A percentile compares a stretch with the other conserved stretches of the same genome.
Conservation (phyloP, 2,113 vertebrate species). For the Lynx canadensis region DNA sequence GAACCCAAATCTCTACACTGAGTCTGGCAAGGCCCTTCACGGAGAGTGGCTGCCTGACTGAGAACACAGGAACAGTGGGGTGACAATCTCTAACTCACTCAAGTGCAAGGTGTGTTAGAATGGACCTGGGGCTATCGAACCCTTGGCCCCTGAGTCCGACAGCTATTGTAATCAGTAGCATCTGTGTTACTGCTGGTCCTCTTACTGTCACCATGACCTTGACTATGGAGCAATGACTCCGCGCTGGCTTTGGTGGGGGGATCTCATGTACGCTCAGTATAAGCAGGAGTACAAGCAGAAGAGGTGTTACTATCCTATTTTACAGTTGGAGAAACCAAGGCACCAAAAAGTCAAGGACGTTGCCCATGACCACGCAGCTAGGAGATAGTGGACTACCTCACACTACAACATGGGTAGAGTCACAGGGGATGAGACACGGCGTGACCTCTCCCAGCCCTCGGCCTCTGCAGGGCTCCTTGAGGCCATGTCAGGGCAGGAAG, state of each 20-base stretch:
- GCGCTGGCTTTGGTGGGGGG: background rate
- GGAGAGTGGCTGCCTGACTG: background rate
- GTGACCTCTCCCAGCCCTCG: background rate
- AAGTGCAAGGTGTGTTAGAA: background rate
- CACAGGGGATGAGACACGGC: accelerated
- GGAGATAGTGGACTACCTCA: background rate
- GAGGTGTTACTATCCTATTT: background rate
- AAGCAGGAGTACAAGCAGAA: background rate
- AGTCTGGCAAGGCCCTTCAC: background rate
- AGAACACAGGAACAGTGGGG: background rate
- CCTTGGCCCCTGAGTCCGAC: background rate
- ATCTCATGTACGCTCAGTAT: background rate
- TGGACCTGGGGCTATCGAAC: accelerated
- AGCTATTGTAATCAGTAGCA: no score
- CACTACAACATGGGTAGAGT: accelerated
- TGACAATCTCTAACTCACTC: background rate
- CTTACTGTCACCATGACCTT: accelerated
- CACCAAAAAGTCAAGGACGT: background rate
- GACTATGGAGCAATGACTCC: no score
- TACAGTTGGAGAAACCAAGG: background rate
- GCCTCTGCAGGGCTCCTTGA: background rate
- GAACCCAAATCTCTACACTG: background rate
- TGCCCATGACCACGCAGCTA: background rate
- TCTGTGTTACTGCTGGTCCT: background rate
- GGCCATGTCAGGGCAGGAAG: background rate